Conservation (phyloP, 2,888 invertebrate genomes). For the Lepas anatifera region DNA sequence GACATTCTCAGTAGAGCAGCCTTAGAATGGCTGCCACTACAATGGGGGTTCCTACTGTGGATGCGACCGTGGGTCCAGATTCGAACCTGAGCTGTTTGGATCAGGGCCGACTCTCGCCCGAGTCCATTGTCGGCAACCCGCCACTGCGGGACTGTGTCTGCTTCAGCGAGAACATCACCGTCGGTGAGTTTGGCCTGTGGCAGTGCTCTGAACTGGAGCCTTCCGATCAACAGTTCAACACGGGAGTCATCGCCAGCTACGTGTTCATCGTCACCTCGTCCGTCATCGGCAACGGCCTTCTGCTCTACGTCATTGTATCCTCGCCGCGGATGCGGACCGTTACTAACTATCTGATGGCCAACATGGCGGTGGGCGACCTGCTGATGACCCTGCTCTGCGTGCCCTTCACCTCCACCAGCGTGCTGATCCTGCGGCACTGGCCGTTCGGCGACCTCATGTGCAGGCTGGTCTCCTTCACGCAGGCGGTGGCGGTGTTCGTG, state of each 20-base stretch:
- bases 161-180: background rate
- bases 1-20: too few species aligned
- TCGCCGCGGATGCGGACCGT: conserved; percentile 80
- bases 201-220: background rate
- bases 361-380: conserved; percentile 72
- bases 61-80: too few species aligned
- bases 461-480: conserved; percentile 19
- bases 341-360: conserved; percentile 79
- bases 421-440: conserved; percentile 67
- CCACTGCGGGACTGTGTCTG: background rate
- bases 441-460: conserved; percentile 74
- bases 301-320: conserved; percentile 73
- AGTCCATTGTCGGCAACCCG: background rate
- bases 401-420: conserved; percentile 75
- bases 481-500: conserved; percentile 39
- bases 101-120: too few species aligned
- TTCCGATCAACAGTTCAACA: conserved; percentile 25
- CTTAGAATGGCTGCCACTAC: too few species aligned
- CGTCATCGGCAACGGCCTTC: conserved; percentile 41
- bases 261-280: conserved; percentile 35
- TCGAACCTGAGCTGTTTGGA: too few species aligned
- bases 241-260: conserved; percentile 36
- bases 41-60: too few species aligned
- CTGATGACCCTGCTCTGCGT: conserved; percentile 82
- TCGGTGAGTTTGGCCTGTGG: background rate